These are phyloP conservation scores for Macrotrachela quadricornifera DNA, from an alignment of 1,140 invertebrate species.

Conservation along the genomic window DNA sequence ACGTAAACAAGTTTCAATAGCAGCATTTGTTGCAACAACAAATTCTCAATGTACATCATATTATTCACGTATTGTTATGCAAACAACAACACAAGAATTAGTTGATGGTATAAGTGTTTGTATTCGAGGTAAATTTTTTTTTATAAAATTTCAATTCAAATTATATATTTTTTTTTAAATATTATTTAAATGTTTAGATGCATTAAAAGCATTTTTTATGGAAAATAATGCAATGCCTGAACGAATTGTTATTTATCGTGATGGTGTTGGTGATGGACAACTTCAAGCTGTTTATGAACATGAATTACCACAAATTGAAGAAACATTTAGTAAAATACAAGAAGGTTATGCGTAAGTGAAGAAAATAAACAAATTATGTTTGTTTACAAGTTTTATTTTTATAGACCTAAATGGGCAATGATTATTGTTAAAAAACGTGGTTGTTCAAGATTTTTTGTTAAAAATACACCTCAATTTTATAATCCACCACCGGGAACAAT, in stretches of 20 bases:
- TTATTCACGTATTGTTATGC: slow-evolving; percentile 48
- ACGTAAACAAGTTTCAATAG: slow-evolving; percentile 24
- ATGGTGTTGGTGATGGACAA: slow-evolving; percentile 75
- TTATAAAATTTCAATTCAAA: no score
- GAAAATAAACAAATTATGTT: background rate
- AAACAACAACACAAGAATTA: slow-evolving; percentile 49
- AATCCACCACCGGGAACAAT: slow-evolving; percentile 67
- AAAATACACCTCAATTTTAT: slow-evolving; percentile 19
- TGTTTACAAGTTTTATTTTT: background rate
- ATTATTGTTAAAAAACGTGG: slow-evolving; percentile 30
- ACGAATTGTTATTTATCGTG: slow-evolving; percentile 55
- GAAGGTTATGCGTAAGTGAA: background rate
- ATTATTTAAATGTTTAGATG: background rate
- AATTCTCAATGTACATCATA: slow-evolving; percentile 39
- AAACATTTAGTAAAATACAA: background rate
- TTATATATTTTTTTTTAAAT: no score
- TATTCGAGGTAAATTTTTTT: no score
- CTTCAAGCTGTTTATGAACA: slow-evolving; percentile 41
- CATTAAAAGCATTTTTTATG: slow-evolving; percentile 1
- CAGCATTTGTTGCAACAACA: slow-evolving; percentile 43
- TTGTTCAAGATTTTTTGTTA: slow-evolving; percentile 12
- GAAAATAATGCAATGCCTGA: slow-evolving; percentile 2
- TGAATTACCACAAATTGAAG: slow-evolving; percentile 34
- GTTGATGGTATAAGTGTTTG: slow-evolving; percentile 32
- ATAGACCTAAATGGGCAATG: slow-evolving; percentile 3